Percentiles rank a stretch among this genome's conserved stretches.
phyloP scores from a whole-genome alignment of 1,140 invertebrate genomes.

The Drosophila tropicalis region DNA sequence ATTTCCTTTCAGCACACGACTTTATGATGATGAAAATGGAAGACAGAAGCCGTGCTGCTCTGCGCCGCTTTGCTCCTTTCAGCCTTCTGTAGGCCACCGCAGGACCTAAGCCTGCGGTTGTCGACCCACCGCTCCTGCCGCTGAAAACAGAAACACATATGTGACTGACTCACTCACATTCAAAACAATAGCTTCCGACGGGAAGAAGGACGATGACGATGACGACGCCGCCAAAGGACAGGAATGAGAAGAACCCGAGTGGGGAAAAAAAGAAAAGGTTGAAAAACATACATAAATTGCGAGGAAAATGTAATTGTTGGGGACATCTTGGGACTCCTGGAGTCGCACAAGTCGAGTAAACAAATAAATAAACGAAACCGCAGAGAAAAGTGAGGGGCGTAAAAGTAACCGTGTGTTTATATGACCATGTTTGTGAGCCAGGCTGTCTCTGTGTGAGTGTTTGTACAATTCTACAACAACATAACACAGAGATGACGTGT shows the following conservation, averaged over 20 bases:
- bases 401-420: constrained; percentile 16
- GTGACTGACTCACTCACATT: constrained; percentile 52
- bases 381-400: not conserved
- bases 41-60: constrained; percentile 22
- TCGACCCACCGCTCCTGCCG: constrained; percentile 30
- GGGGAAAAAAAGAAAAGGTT: constrained; percentile 49
- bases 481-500: constrained; percentile 17
- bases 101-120: constrained; percentile 67
- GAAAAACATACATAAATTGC: constrained; percentile 71
- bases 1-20: constrained; percentile 67
- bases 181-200: constrained; percentile 64
- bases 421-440: not conserved
- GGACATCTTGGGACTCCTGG: constrained; percentile 58
- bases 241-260: not conserved
- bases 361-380: constrained; percentile 55
- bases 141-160: constrained; percentile 33
- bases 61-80: constrained; percentile 20
- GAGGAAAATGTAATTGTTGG: constrained; percentile 69
- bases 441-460: not conserved
- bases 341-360: constrained; percentile 46
- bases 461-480: constrained; percentile 4
- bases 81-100: constrained; percentile 39
- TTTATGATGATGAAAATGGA: constrained; percentile 80
- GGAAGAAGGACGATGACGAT: not conserved
- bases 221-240: constrained; percentile 6